A percentile compares a stretch with the other conserved stretches of the same genome.
Conservation (phyloP, 2,113 vertebrate species). For the Callospermophilus lateralis region DNA sequence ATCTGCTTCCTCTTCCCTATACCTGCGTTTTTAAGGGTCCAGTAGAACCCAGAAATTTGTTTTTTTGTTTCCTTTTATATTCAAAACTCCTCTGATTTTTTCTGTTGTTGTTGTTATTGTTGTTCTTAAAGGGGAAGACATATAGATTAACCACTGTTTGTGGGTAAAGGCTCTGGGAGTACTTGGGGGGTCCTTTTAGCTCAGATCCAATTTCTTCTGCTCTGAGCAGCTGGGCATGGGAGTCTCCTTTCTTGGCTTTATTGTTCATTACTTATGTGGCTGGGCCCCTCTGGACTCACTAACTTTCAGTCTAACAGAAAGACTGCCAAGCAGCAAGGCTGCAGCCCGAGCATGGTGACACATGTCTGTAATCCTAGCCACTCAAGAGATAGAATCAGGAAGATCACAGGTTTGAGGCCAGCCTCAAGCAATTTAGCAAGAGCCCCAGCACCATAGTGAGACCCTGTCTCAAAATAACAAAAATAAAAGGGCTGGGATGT, state of each 20-base stretch:
- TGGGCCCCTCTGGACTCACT: too few relatives aligned
- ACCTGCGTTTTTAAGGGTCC: not conserved
- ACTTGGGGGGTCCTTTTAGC: not conserved
- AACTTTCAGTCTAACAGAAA: not conserved
- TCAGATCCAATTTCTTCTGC: not conserved
- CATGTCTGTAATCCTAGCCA: too few relatives aligned
- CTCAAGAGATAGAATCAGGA: too few relatives aligned
- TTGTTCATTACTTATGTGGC: not conserved
- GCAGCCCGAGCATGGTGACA: too few relatives aligned
- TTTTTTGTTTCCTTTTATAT: not conserved
- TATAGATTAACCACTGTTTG: conserved; percentile 62
- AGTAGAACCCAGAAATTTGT: too few relatives aligned
- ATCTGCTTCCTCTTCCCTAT: not conserved
- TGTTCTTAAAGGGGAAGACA: not conserved
- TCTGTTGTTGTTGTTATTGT: not conserved
- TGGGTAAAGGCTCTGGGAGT: conserved; percentile 78
- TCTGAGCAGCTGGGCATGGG: conserved; percentile 81
- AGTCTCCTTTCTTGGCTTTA: conserved; percentile 34
- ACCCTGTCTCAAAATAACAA: too few relatives aligned
- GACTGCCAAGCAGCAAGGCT: too few relatives aligned
- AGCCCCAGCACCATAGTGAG: too few relatives aligned
- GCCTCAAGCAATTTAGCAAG: too few relatives aligned
- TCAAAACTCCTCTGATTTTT: not conserved
- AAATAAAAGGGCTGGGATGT: too few relatives aligned
- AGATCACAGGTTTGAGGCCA: too few relatives aligned